Evolutionary conservation across 1,140 invertebrate species (phyloP), one percentile per base, ranked within the genome.

Genomic region (Leptinotarsa lineolata): DNA sequence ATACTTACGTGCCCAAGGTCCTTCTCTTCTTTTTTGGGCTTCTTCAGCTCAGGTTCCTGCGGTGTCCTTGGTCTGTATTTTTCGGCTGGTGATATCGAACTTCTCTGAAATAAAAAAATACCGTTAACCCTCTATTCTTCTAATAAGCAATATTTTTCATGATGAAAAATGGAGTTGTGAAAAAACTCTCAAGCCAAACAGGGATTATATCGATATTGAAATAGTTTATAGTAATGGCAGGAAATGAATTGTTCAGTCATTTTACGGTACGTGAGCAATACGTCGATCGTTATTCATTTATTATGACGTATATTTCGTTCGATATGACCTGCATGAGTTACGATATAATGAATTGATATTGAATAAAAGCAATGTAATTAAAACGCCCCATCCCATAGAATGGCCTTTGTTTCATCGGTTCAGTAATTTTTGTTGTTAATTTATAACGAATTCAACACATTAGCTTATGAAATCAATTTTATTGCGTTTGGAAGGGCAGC

Each of bases 61-160:
- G 92, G 85, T 79, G 91, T 91, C 65, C 90, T 86, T 83, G 92
- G 85, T 83, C 90, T 88, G 85, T 95, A 95, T 84, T 96, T 96
- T 81, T 97, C 95, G 65, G 92, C 93, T 1, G 95, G 95, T 1
- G 95, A 97, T 84, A 97, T 94, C 70, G 95, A 97, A 82, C 92
- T 89, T 74, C 90, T 87, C 89, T 90, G 80, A 48, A 85, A 82
- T 59, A 21, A 72, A 77, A 74, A 74, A 72, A 39, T 39, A 39
- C 8, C 0, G 30, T 11, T 39, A 39, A 39, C 30, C 0, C 30
- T 11, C 8, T 39, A 39, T 39, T 39, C 30, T 30, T 3, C 11
- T 8, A 60, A 46, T 65, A 5, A 4, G 15, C 20, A n/a, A 6
- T 1, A 4, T 59, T 3, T 11, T 59, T 59, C 6, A 59, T 59